Evolutionary conservation across 2,113 vertebrate species (phyloP), one percentile per base, ranked within the genome.

Genomic region (Mirounga angustirostris): DNA sequence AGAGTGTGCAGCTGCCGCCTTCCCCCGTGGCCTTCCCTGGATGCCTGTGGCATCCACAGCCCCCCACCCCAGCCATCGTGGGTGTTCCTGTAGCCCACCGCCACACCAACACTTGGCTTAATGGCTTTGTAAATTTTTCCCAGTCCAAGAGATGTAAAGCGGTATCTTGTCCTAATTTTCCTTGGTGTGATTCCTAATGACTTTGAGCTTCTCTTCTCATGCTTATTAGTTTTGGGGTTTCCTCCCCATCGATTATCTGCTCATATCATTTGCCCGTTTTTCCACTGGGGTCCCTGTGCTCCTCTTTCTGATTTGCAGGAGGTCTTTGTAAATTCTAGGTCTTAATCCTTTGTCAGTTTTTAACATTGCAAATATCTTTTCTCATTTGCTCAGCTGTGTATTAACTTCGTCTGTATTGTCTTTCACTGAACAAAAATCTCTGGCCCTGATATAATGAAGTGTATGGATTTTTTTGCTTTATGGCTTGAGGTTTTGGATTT

Each of bases 181-280:
- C 4, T n/a, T 16, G 11, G 28, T 52, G 2, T 22, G 67, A 65
- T 2, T 1, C 0, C 40, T 8, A 30, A 50, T 5, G 89, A 26
- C 78, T 59, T 43, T 22, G 71, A 46, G 7, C 52, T 65, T 59
- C 54, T 63, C 28, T 63, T 36, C 19, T 10, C 10, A 7, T 16
- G 89, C 15, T 13, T 14, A 21, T 33, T 8, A 22, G 33, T 87
- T 67, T 58, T 21, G 9, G 11, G 8, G 4, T 28, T 43, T 61
- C 46, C 30, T 58, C 18, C 40, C 46, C 5, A 1, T 14, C 80
- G 4, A 15, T 16, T 13, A 12, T 67, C 22, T 33, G 59, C n/a
- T n/a, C 11, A 0, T 24, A 2, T 24, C 15, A 46, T 50, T 71
- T 0, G 9, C 74, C 28, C 33, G 0, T 0, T 56, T 69, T 40